Base-by-base conservation (phyloP, 2,888 invertebrate species). In the Strigamia transsilvanica region DNA sequence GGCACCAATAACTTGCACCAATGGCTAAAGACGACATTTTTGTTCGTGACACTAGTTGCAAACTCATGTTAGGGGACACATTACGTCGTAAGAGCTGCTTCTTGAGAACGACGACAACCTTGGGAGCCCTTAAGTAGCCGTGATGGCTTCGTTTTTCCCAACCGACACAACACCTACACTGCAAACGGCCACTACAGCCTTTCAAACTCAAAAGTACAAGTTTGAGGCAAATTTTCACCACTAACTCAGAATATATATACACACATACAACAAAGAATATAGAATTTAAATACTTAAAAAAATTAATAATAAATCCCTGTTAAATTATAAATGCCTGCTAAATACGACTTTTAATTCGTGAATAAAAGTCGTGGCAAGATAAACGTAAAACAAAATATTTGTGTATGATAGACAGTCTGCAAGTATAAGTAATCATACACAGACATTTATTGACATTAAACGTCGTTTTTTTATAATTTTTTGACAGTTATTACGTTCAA, bases 31-130 rank as follows among this genome's bases (percentile, higher is more conserved):
- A 73, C 73, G 73, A 73, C 73, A 73, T 73, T 73, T 73, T 73
- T 32, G 73, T 73, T 73, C 73, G 73, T 73, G 73, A 73, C 73
- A 73, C 73, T 73, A 73, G 73, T 73, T 73, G 73, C 73, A 73
- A 73, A 73, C 73, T 73, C 73, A 73, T 73, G 73, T 73, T 73
- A 73, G 73, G 73, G 73, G 73, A 73, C 73, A 32, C 73, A 73
- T 73, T 73, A 73, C 73, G 73, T 73, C 32, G 73, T 73, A 32
- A 27, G 73, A 73, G 73, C 32, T 73, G 73, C 73, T 73, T 73
- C 51, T 73, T 12, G 73, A 27, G 32, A 73, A 73, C 32, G 73
- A 73, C 73, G 73, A 32, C 73, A 32, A 27, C 32, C 73, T 9
- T 32, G 73, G 73, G 73, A 32, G 73, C 73, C 32, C 73, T 73